Conservation (phyloP, 2,113 vertebrate species). For the Eretmochelys imbricata region DNA sequence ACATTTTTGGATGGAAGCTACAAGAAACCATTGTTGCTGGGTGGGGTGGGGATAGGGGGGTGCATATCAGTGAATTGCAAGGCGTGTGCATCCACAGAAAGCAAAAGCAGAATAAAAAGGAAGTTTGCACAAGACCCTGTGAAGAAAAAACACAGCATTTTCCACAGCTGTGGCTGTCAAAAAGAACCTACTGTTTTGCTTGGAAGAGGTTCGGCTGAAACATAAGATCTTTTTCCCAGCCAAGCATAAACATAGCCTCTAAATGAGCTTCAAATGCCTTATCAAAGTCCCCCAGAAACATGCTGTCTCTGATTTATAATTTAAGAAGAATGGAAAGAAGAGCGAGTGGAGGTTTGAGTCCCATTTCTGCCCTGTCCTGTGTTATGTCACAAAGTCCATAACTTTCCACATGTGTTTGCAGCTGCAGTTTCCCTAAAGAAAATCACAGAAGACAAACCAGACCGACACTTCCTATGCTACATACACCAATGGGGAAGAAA, state of each 20-base stretch:
- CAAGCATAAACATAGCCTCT: neutral
- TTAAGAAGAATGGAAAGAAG: neutral
- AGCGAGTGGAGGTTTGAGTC: neutral
- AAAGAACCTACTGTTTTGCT: neutral
- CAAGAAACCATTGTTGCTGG: neutral
- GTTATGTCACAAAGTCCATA: neutral
- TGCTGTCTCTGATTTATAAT: neutral
- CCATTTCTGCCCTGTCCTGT: neutral
- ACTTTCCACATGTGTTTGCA: fast-evolving
- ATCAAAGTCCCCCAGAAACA: fast-evolving
- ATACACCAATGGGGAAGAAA: neutral
- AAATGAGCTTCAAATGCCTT: neutral
- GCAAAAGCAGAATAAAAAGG: neutral
- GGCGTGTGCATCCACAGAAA: neutral
- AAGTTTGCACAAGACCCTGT: neutral
- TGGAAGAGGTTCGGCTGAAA: neutral
- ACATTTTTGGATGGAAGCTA: neutral
- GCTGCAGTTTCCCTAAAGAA: neutral
- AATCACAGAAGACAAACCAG: fast-evolving
- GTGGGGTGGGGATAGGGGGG: too few species aligned
- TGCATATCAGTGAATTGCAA: fast-evolving
- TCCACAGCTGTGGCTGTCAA: neutral
- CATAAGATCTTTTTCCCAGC: neutral
- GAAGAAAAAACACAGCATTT: neutral
- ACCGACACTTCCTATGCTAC: fast-evolving